A percentile compares a stretch with the other conserved stretches of the same genome.
phyloP scores from a whole-genome alignment of 2,113 vertebrate species.

The Menidia beryllina region DNA sequence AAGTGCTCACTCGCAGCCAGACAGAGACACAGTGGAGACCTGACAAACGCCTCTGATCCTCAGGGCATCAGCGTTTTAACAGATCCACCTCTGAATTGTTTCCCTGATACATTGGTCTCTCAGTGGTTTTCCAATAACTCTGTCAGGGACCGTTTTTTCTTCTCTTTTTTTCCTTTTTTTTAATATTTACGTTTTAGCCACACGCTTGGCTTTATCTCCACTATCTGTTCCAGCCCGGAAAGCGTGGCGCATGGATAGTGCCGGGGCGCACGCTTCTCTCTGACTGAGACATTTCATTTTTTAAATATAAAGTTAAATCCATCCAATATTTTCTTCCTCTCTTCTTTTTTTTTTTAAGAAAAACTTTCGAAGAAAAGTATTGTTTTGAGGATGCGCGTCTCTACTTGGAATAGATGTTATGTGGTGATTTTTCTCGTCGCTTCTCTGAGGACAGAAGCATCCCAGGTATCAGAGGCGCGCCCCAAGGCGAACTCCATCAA shows the following conservation, averaged over 20 bases:
- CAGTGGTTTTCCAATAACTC: constrained; percentile 14
- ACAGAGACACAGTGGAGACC: constrained; percentile 56
- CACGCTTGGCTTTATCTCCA: constrained; percentile 19
- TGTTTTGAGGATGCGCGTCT: constrained; percentile 82
- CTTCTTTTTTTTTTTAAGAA: not conserved
- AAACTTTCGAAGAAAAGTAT: not conserved
- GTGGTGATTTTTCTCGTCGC: constrained; percentile 88
- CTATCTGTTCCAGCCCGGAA: constrained; percentile 16
- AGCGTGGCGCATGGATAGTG: constrained; percentile 61
- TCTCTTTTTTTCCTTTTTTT: constrained; percentile 27
- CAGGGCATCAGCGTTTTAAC: constrained; percentile 45
- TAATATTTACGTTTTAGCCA: constrained; percentile 47
- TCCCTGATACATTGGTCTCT: constrained; percentile 20
- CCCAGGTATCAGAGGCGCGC: constrained; percentile 84
- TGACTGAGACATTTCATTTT: constrained; percentile 44
- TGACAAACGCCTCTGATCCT: constrained; percentile 40
- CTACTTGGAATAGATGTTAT: constrained; percentile 86
- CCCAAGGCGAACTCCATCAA: constrained; percentile 96
- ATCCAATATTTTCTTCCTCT: too few relatives aligned
- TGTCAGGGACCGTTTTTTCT: constrained; percentile 39
- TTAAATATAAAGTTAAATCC: not conserved
- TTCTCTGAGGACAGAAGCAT: constrained; percentile 86
- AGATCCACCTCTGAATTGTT: constrained; percentile 17
- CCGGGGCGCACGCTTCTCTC: constrained; percentile 36
- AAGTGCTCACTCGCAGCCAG: constrained; percentile 63